Percentiles rank a stretch among this genome's conserved stretches.
These are phyloP conservation scores for Ennomos fuscantarius DNA, from an alignment of 2,888 invertebrate species.

Conservation along the genomic window DNA sequence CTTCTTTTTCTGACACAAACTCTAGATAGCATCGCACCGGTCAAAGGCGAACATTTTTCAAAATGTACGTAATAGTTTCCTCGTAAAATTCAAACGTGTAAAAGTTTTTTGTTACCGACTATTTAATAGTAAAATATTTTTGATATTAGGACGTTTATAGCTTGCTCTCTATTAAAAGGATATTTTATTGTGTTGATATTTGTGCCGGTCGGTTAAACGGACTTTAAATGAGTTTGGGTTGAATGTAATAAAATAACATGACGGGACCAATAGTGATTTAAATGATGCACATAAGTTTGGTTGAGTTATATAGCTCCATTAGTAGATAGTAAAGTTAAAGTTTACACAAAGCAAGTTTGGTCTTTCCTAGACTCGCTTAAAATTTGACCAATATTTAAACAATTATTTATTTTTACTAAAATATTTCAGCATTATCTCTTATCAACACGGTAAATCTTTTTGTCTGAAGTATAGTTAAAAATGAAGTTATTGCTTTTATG, in stretches of 20 bases:
- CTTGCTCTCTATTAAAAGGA: constrained; percentile 69
- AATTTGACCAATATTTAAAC: no score
- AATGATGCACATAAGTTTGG: constrained; percentile 39
- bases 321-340: constrained; percentile 37
- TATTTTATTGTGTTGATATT: constrained; percentile 78
- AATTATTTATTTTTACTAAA: no score
- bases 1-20: constrained; percentile 79
- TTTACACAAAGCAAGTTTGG: no score
- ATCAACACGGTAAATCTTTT: no score
- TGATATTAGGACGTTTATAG: constrained; percentile 80
- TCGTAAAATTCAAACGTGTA: constrained; percentile 74
- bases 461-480: no score
- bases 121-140: constrained; percentile 77
- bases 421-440: no score
- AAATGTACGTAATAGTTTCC: constrained; percentile 61
- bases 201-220: constrained; percentile 59
- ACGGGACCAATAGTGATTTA: constrained; percentile 41
- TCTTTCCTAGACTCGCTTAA: no score
- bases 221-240: constrained; percentile 58
- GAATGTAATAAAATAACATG: constrained; percentile 56
- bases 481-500: no score
- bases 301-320: constrained; percentile 46
- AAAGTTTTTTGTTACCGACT: constrained; percentile 69
- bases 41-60: constrained; percentile 67
- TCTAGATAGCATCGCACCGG: constrained; percentile 76